A percentile compares a stretch with the other conserved stretches of the same genome.
These are phyloP conservation scores for Anolis carolinensis DNA, from an alignment of 2,113 vertebrate species.

Conservation along the genomic window DNA sequence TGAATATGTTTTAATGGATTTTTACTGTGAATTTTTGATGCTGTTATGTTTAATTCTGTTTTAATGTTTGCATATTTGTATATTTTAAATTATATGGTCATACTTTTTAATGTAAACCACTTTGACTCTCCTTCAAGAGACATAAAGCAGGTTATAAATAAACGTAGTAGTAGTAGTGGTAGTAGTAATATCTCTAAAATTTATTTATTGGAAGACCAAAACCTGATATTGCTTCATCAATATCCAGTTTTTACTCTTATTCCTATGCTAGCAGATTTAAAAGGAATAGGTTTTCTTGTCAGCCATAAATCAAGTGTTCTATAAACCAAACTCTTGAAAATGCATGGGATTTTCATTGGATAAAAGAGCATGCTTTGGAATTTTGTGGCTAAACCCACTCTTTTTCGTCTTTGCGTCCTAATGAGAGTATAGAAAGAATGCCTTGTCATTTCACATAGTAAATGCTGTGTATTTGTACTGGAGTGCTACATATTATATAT, in stretches of 20 bases:
- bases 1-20: too few relatives aligned
- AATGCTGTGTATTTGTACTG: too few relatives aligned
- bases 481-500: not conserved
- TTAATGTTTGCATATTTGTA: too few relatives aligned
- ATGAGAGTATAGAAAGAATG: not conserved
- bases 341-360: not conserved
- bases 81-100: too few relatives aligned
- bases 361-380: not conserved
- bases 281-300: slow-evolving; percentile 2
- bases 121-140: too few relatives aligned
- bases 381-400: not conserved
- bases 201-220: not conserved
- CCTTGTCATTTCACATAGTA: not conserved
- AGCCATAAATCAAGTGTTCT: not conserved
- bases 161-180: too few relatives aligned
- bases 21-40: too few relatives aligned
- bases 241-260: slow-evolving; percentile 1
- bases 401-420: not conserved
- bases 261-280: not conserved
- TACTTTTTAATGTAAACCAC: too few relatives aligned
- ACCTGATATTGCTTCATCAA: not conserved
- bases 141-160: too few relatives aligned
- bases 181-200: not conserved
- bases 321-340: not conserved
- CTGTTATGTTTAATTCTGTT: too few relatives aligned